These are phyloP conservation scores for Lerista edwardsae DNA, from an alignment of 2,797 vertebrate species.

Conservation along the genomic window DNA sequence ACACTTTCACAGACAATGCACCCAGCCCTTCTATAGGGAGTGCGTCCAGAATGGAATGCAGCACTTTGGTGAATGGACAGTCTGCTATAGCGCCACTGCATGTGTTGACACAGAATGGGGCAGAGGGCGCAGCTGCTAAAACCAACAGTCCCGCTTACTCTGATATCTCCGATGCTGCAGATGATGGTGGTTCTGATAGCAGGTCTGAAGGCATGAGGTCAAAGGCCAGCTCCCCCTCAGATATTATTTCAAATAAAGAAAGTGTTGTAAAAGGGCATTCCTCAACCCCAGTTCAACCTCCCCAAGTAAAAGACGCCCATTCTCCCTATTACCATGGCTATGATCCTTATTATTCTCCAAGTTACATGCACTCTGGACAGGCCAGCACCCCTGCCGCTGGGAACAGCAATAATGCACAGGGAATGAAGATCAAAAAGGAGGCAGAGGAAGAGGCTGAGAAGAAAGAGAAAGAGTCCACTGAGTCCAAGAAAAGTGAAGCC, in stretches of 20 bases:
- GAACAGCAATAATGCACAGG: constrained; percentile 79
- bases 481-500: constrained; percentile 80
- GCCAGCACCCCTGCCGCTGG: constrained; percentile 79
- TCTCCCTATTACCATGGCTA: constrained; percentile 93
- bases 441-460: constrained; percentile 84
- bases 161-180: constrained; percentile 95
- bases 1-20: constrained; percentile 98
- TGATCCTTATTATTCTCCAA: constrained; percentile 93
- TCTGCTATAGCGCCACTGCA: constrained; percentile 77
- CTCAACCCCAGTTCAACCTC: constrained; percentile 72
- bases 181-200: constrained; percentile 93
- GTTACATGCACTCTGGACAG: constrained; percentile 90
- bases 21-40: constrained; percentile 97
- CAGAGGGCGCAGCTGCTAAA: constrained; percentile 83
- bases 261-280: constrained; percentile 85
- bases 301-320: constrained; percentile 87
- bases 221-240: constrained; percentile 84
- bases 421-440: constrained; percentile 89
- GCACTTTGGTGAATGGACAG: constrained; percentile 84
- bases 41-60: constrained; percentile 88
- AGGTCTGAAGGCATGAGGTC: constrained; percentile 89
- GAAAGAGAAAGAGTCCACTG: constrained; percentile 79
- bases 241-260: constrained; percentile 83
- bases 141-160: constrained; percentile 97
- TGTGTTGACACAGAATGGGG: constrained; percentile 79